Conservation (phyloP, 2,113 vertebrate genomes). For the Geococcyx californianus region DNA sequence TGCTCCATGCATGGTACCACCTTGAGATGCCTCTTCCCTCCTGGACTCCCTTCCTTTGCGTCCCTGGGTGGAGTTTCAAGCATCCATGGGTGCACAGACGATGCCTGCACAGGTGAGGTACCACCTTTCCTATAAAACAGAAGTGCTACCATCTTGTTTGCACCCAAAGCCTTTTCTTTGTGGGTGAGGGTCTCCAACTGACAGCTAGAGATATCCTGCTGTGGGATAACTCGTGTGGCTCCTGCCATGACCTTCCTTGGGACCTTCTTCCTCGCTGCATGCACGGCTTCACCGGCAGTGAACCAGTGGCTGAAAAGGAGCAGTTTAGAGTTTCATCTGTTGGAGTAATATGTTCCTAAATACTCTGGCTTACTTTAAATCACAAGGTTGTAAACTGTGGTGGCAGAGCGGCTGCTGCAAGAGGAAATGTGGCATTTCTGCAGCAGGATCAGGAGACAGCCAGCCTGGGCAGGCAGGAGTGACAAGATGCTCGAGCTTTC, state of each 20-base stretch:
- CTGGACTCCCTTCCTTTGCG: not conserved
- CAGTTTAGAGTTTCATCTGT: not conserved
- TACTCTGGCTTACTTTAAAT: not conserved
- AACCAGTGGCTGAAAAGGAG: not conserved
- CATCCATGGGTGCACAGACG: fast-evolving
- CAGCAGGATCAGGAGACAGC: not conserved
- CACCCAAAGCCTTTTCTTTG: not conserved
- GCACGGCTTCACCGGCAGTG: fast-evolving
- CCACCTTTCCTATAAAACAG: not conserved
- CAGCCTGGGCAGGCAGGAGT: fast-evolving
- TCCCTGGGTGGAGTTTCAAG: not conserved
- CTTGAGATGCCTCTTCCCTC: not conserved
- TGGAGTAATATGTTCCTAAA: not conserved
- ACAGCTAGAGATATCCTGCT: not conserved
- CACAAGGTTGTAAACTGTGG: not conserved
- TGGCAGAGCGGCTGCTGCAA: not conserved
- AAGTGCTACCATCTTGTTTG: not conserved
- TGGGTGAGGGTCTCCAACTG: not conserved
- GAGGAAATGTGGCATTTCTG: not conserved
- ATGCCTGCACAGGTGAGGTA: no score
- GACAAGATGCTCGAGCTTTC: no score
- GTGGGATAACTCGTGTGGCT: fast-evolving
- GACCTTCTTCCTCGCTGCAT: fast-evolving
- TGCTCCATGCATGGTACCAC: not conserved
- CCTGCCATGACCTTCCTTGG: not conserved